phyloP scores from a whole-genome alignment of 1,140 invertebrate genomes.

The Lepidostoma basale region DNA sequence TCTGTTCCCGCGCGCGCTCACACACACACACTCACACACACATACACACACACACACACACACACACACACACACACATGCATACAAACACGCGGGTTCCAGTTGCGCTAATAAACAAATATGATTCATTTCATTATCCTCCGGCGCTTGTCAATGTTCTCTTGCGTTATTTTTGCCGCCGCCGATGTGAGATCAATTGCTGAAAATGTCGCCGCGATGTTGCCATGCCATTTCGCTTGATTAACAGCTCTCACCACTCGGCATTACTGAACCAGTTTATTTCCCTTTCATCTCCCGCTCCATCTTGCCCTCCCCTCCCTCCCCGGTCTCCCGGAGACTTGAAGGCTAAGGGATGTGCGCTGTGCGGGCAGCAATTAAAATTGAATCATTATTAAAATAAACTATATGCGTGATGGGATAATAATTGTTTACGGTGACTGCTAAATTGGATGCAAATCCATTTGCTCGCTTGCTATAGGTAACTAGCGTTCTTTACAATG shows the following conservation, averaged over 20 bases:
- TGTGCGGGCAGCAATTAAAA: slow-evolving; percentile 33
- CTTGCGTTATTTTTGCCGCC: too few relatives aligned
- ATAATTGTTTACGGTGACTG: background rate
- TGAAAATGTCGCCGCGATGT: slow-evolving; percentile 3
- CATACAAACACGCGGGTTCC: background rate
- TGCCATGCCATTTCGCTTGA: background rate
- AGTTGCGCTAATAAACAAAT: background rate
- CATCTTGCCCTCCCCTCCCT: background rate
- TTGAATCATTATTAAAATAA: slow-evolving; percentile 27
- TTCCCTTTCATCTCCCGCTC: slow-evolving; percentile 28
- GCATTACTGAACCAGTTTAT: slow-evolving; percentile 21
- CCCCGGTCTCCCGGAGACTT: background rate
- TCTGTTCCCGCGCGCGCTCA: background rate
- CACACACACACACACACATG: too few relatives aligned
- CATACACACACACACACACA: too few relatives aligned
- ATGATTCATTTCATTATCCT: background rate
- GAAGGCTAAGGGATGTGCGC: slow-evolving; percentile 4
- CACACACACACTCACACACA: too few relatives aligned
- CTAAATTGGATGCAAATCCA: too few relatives aligned
- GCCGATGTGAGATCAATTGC: slow-evolving; percentile 9
- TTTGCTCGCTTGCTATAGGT: too few relatives aligned
- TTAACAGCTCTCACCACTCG: slow-evolving; percentile 5
- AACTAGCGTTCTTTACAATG: too few relatives aligned
- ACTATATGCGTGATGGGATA: slow-evolving; percentile 9
- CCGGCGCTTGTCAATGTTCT: background rate